Evolutionary conservation across 2,888 invertebrate genomes (phyloP), one percentile per base, ranked within the genome.

Genomic region (Busseola fusca): DNA sequence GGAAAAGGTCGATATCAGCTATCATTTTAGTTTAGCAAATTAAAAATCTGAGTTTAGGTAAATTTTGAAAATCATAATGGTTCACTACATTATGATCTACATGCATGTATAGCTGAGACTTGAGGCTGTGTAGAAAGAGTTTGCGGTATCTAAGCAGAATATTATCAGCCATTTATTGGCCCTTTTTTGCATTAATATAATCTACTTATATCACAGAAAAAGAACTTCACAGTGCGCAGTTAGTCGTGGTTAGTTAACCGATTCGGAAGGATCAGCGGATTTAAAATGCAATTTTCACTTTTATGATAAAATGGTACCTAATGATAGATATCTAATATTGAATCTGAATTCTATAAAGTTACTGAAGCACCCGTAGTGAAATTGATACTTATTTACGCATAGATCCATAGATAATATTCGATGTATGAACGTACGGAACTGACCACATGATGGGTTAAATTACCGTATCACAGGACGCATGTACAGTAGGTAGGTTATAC

Each of bases 361-460:
- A 18, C 6, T 52, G 18, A 54, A 66, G 3, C 18, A n/a, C 12
- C 18, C 9, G 18, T 12, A 12, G 30, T 10, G n/a, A 54, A n/a
- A n/a, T 21, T 42, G 40, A 63, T 25, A 57, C 62, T 18, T 25
- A 48, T 62, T 64, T 69, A n/a, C 25, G 48, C n/a, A 37, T 9
- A 30, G 4, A 3, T 48, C 10, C n/a, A 16, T 48, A 45, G 34
- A 54, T 64, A 37, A 59, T 70, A 57, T 64, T 64, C 45, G 50
- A 73, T 69, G 56, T 67, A 48, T 66, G 69, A 63, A 74, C 57
- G 40, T 71, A 30, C 9, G 50, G 56, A 4, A 56, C 30, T 40
- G 54, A 56, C 37, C 65, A 75, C 66, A 76, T 74, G 79, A 76
- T 76, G 59, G 62, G 56, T 78, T 81, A 81, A 73, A 74, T 81